Evolutionary conservation across 1,140 invertebrate genomes (phyloP).

Genomic region (Spodoptera litura): DNA sequence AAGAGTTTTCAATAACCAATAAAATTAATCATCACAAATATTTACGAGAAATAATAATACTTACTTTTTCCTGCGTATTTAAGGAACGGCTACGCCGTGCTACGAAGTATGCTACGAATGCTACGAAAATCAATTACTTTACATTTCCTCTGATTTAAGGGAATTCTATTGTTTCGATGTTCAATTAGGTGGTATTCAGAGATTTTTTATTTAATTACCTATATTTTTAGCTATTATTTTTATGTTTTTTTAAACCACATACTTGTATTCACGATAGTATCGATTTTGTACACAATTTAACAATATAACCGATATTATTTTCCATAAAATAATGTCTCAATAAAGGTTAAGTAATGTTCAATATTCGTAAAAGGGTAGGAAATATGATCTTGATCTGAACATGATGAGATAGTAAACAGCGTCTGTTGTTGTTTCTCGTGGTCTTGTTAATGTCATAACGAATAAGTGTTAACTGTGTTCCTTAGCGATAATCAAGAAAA

Average conservation of each 20-base stretch:
- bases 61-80: too few species aligned
- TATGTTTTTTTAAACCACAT: too few species aligned
- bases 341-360: too few species aligned
- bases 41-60: too few species aligned
- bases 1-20: too few species aligned
- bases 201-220: too few species aligned
- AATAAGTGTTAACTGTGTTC: constrained; percentile 17
- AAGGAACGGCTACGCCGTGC: constrained; percentile 5
- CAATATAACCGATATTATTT: too few species aligned
- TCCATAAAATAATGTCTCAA: not conserved
- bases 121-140: not conserved
- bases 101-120: constrained; percentile 30
- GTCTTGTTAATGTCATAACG: constrained; percentile 23
- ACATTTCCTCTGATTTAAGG: not conserved
- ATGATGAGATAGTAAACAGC: not conserved
- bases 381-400: not conserved
- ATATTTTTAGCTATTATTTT: too few species aligned
- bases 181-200: too few species aligned
- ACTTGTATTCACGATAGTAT: too few species aligned
- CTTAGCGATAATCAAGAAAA: constrained; percentile 38
- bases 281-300: too few species aligned
- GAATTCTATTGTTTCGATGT: not conserved
- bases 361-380: not conserved
- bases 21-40: too few species aligned
- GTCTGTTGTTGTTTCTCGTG: not conserved